Percentiles rank a stretch among this genome's conserved stretches.
Evolutionary conservation across 2,888 invertebrate genomes (phyloP).

Genomic region (Odontocerum albicorne): DNA sequence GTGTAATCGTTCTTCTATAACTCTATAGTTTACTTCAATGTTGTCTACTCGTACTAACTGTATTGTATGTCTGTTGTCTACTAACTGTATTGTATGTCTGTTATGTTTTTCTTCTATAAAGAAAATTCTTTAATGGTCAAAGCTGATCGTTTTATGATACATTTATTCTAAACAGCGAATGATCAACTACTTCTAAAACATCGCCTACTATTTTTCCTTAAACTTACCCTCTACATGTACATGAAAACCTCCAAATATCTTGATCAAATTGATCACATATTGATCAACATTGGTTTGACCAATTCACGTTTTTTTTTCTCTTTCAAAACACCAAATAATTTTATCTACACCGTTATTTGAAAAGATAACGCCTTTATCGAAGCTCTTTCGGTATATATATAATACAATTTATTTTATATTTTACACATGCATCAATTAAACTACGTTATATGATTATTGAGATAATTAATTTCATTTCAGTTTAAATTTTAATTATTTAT

Average conservation of each 20-base stretch:
- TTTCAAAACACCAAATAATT: too few species aligned
- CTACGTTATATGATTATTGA: not conserved
- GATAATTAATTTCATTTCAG: not conserved
- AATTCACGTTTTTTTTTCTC: not conserved
- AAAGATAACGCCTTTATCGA: too few species aligned
- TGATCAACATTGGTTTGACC: constrained; percentile 2
- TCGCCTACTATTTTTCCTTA: constrained; percentile 4
- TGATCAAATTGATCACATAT: constrained; percentile 10
- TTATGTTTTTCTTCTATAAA: too few species aligned
- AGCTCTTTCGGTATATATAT: too few species aligned
- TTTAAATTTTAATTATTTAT: constrained; percentile 3
- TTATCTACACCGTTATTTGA: too few species aligned
- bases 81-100: too few species aligned
- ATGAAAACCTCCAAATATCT: constrained; percentile 17
- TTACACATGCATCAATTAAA: not conserved
- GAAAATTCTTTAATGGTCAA: too few species aligned
- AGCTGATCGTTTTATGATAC: constrained; percentile 4
- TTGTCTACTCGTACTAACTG: too few species aligned
- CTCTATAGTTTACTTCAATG: too few species aligned
- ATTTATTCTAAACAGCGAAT: constrained; percentile 13
- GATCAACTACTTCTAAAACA: constrained; percentile 20
- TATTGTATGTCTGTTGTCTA: too few species aligned
- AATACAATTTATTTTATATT: too few species aligned
- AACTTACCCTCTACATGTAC: constrained; percentile 19
- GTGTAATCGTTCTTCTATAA: too few species aligned